Evolutionary conservation across 2,888 invertebrate species (phyloP).

Genomic region (Melanostoma mellinum): DNA sequence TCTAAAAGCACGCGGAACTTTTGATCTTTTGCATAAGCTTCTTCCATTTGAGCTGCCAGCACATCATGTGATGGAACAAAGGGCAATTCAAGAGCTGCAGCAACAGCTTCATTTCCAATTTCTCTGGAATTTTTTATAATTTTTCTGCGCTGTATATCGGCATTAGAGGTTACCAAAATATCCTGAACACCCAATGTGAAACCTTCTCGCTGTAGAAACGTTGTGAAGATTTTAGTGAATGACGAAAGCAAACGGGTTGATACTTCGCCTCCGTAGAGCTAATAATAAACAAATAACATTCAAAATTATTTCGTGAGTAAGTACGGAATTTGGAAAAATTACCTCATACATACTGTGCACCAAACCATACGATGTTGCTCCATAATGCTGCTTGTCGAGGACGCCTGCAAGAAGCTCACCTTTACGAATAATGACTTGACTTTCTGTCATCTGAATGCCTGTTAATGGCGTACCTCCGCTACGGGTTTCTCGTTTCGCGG

Average conservation of each 20-base stretch:
- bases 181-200: conserved; percentile 98
- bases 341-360: conserved; percentile 96
- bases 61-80: conserved; percentile 84
- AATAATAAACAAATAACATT: conserved; percentile 69
- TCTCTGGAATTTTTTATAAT: conserved; percentile 86
- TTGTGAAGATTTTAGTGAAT: conserved; percentile 95
- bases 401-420: conserved; percentile 94
- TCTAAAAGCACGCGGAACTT: conserved; percentile 92
- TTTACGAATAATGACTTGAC: conserved; percentile 92
- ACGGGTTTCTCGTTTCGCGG: conserved; percentile 78
- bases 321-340: conserved; percentile 48
- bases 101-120: conserved; percentile 86
- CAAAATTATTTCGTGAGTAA: not conserved
- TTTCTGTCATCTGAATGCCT: conserved; percentile 90
- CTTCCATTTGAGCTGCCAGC: conserved; percentile 87
- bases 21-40: conserved; percentile 87
- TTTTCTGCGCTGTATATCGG: conserved; percentile 88
- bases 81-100: conserved; percentile 88
- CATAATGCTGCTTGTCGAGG: conserved; percentile 98
- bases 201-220: conserved; percentile 93
- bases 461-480: conserved; percentile 86
- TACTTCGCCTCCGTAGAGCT: conserved; percentile 94
- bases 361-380: conserved; percentile 96
- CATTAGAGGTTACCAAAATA: conserved; percentile 90
- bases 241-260: conserved; percentile 93